phyloP scores from a whole-genome alignment of 2,113 vertebrate species.

The Notothenia rossii region DNA sequence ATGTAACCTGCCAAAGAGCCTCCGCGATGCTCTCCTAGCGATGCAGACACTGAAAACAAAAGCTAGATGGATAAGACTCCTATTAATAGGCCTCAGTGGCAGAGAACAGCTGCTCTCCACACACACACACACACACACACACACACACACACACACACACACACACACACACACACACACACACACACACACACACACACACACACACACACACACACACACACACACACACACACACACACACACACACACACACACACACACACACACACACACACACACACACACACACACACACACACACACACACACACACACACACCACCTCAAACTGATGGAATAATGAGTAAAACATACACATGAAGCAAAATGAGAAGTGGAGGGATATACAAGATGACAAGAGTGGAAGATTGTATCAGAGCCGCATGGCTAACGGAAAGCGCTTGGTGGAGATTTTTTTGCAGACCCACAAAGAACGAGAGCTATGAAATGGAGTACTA shows the following conservation, averaged over 20 bases:
- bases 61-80: slow-evolving; percentile 70
- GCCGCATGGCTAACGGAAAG: slow-evolving; percentile 19
- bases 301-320: background rate
- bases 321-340: slow-evolving; percentile 76
- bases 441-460: slow-evolving; percentile 14
- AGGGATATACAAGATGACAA: slow-evolving; percentile 24
- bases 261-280: too few relatives aligned
- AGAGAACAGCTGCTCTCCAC: slow-evolving; percentile 82
- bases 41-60: slow-evolving; percentile 72
- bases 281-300: too few relatives aligned
- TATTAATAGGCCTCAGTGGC: slow-evolving; percentile 83
- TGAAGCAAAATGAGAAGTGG: slow-evolving; percentile 45
- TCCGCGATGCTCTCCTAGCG: slow-evolving; percentile 39
- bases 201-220: background rate
- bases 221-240: slow-evolving; percentile 62
- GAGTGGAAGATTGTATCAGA: slow-evolving; percentile 37
- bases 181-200: too few relatives aligned
- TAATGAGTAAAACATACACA: slow-evolving; percentile 68
- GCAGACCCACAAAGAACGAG: slow-evolving; percentile 10
- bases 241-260: too few relatives aligned
- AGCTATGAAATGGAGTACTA: slow-evolving; percentile 17
- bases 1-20: slow-evolving; percentile 36
- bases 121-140: slow-evolving; percentile 55
- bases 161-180: too few relatives aligned
- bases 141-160: too few relatives aligned